Evolutionary conservation across 2,113 vertebrate species (phyloP), one percentile per base, ranked within the genome.

Genomic region (Climacteris rufus): DNA sequence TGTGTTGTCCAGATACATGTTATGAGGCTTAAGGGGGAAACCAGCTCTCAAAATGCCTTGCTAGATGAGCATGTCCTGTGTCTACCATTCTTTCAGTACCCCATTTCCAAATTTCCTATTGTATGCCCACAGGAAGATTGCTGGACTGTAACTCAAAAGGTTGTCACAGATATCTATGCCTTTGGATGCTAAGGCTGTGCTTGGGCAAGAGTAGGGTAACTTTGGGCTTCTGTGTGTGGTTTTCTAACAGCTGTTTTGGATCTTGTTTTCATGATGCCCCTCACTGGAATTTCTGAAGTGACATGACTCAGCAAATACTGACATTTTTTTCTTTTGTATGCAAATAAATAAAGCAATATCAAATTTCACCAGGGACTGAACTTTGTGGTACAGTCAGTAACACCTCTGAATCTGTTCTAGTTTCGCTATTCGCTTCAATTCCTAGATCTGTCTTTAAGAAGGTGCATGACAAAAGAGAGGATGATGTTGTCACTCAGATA

Each of bases 391-490:
- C 56, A 70, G 50, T 61, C 37, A 49, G 8, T 77, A 70, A 61
- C 47, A 84, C 13, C 7, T 83, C 79, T 86, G 17, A 83, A 24
- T 70, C 30, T 83, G 2, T 69, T 72, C 16, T 10, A 39, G 2
- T 87, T 87, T 82, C 89, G 15, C 39, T 82, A 65, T 4, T 3
- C 1, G 4, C 11, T 87, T 89, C 12, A 39, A 2, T 57, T 85
- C 15, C 10, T 35, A 50, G 15, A 39, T 42, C 53, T 13, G 1
- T 27, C 15, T 90, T 83, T 27, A 28, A 50, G 79, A 61, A 47
- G 0, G 2, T 7, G 0, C 22, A 52, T 1, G 1, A 78, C 42
- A 76, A 69, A 89, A 76, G 13, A 44, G 3, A 83, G 7, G 3
- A 74, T 19, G 5, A 40, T 54, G 7, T 15, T 63, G 6, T 25